Percentiles rank a stretch among this genome's conserved stretches.
phyloP scores from a whole-genome alignment of 35 echinoderm and acorn worm species.

The Diadema setosum region DNA sequence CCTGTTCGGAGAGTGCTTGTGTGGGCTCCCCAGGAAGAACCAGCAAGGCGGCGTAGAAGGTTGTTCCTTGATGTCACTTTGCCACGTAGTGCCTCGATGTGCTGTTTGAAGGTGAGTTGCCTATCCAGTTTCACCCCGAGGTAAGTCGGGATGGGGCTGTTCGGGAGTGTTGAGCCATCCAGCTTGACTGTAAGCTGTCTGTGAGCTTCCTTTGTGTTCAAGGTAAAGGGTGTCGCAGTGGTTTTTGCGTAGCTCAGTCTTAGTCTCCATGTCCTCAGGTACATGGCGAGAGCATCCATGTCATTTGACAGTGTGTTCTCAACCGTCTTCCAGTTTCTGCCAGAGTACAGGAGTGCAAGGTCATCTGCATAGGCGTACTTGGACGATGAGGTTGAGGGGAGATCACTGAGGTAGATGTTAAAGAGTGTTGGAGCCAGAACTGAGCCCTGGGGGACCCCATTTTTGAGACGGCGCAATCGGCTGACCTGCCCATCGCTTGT shows the following conservation, averaged over 20 bases:
- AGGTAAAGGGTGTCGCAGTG: not conserved
- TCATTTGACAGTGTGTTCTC: not conserved
- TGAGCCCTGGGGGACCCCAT: slow-evolving; percentile 19
- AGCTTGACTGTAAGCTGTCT: too few species aligned
- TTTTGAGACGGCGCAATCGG: not conserved
- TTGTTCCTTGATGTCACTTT: not conserved
- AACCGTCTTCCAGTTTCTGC: not conserved
- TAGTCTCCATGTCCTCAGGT: not conserved
- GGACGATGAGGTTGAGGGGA: not conserved
- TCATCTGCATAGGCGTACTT: not conserved
- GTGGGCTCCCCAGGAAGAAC: not conserved
- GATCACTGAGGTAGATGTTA: slow-evolving; percentile 31
- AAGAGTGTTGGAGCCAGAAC: not conserved
- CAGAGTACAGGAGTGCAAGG: not conserved
- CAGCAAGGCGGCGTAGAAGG: not conserved
- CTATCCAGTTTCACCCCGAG: slow-evolving; percentile 10
- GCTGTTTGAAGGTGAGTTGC: not conserved
- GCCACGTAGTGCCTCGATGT: not conserved
- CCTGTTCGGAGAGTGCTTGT: not conserved
- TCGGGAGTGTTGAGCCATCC: too few species aligned
- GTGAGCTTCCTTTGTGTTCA: not conserved
- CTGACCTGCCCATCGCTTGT: slow-evolving; percentile 17
- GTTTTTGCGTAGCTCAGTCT: not conserved
- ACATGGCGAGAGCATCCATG: not conserved
- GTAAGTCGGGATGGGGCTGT: slow-evolving; percentile 7